A percentile compares a stretch with the other conserved stretches of the same genome.
Evolutionary conservation across 2,797 vertebrate species (phyloP).

Genomic region (Oreonectes daqikongensis): DNA sequence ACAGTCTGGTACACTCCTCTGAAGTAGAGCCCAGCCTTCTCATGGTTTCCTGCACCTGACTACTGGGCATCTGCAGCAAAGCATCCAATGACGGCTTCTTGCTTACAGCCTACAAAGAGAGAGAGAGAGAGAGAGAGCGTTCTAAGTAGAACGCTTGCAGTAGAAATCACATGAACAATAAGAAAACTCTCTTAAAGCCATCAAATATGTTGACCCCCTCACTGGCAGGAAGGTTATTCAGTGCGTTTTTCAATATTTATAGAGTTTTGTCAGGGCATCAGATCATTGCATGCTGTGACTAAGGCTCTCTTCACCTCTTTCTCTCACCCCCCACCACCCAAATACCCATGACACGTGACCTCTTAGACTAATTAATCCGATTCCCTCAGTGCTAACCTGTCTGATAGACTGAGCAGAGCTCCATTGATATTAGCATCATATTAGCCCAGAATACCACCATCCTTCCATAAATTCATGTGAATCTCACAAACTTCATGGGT

Average conservation of each 20-base stretch:
- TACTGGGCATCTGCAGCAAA: slow-evolving; percentile 92
- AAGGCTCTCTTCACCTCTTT: not conserved
- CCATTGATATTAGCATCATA: slow-evolving; percentile 29
- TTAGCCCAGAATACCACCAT: not conserved
- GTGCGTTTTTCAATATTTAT: not conserved
- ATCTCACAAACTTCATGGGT: not conserved
- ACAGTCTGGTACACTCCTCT: slow-evolving; percentile 90
- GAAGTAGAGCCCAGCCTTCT: slow-evolving; percentile 85
- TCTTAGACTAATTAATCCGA: slow-evolving; percentile 55
- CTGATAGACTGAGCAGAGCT: slow-evolving; percentile 26
- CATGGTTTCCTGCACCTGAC: slow-evolving; percentile 91
- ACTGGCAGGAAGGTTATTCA: too few relatives aligned
- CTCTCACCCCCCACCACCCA: slow-evolving; percentile 23
- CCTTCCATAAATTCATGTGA: too few relatives aligned
- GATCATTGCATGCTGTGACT: not conserved
- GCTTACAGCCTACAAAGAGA: slow-evolving; percentile 80
- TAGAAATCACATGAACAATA: too few relatives aligned
- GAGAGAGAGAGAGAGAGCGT: not conserved
- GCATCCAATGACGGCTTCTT: slow-evolving; percentile 89
- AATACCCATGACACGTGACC: slow-evolving; percentile 41
- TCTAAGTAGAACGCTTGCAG: too few relatives aligned
- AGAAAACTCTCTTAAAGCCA: not conserved
- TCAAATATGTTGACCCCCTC: not conserved
- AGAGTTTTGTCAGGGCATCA: not conserved
- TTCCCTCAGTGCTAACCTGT: slow-evolving; percentile 48